Evolutionary conservation across 1,140 invertebrate genomes (phyloP), one percentile per base, ranked within the genome.

Genomic region (Apis cerana): DNA sequence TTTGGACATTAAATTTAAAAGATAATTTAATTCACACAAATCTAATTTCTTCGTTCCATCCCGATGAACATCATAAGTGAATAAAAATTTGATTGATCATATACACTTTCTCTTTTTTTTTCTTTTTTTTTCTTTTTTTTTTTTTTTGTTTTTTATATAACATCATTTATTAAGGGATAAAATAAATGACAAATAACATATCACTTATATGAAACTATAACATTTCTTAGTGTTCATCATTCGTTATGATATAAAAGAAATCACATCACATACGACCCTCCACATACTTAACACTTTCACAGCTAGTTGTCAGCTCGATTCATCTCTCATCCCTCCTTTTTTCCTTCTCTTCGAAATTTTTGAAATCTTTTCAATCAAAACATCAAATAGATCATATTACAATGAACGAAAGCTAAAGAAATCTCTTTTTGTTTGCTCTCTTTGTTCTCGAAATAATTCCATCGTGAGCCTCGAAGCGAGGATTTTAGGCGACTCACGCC

Each of bases 151-250:
- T 94, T 94, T 94, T 93, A 93, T 94, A 94, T 94, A 94, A 94
- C 93, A 94, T 94, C 92, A 94, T 94, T 94, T 94, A 94, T 94
- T 94, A 93, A 93, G 92, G 91, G 92, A 94, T 94, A 93, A 94
- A 94, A 94, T 94, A 94, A 94, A 94, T 94, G 93, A 94, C 91
- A 93, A 94, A 94, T 94, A 94, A 94, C 93, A 93, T 94, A 94
- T 94, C 92, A 93, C 93, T 94, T 94, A 93, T 94, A 94, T 90
- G 93, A 94, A 94, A 94, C 93, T 94, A 94, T 94, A 94, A 94
- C 93, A 94, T 94, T 94, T 94, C 90, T 94, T 94, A 94, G 91
- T 93, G 91, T 94, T 94, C 91, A 92, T 93, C 91, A 92, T 92
- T 92, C 90, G 91, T 93, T 94, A 94, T 91, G 91, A 94, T 93